phyloP scores from a whole-genome alignment of 1,140 invertebrate species.

The Drosophila tsacasi region DNA sequence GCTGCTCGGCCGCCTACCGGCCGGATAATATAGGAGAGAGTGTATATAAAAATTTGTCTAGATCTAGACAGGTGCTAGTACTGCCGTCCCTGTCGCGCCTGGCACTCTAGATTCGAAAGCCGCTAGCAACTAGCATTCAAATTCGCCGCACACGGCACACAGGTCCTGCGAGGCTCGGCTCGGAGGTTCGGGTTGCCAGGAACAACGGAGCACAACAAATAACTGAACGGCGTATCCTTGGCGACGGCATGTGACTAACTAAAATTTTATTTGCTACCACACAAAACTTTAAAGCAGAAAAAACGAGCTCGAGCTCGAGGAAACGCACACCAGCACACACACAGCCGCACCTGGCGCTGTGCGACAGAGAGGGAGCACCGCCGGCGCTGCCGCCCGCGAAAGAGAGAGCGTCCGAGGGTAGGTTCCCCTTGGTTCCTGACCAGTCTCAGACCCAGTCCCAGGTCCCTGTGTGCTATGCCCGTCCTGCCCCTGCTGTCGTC shows the following conservation, averaged over 20 bases:
- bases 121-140: constrained; percentile 41
- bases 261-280: constrained; percentile 84
- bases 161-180: constrained; percentile 25
- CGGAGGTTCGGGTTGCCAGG: constrained; percentile 54
- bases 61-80: constrained; percentile 77
- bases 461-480: constrained; percentile 5
- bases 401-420: constrained; percentile 55
- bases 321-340: constrained; percentile 31
- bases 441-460: constrained; percentile 1
- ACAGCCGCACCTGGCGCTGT: constrained; percentile 30
- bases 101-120: constrained; percentile 25
- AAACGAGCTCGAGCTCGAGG: constrained; percentile 26
- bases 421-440: constrained; percentile 40
- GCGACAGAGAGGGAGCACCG: constrained; percentile 16
- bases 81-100: constrained; percentile 64
- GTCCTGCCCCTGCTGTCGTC: constrained; percentile 55
- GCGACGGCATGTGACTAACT: constrained; percentile 84
- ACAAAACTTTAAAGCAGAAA: constrained; percentile 82
- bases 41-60: constrained; percentile 53
- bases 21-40: constrained; percentile 22
- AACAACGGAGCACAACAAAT: constrained; percentile 75
- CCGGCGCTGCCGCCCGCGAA: constrained; percentile 12
- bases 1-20: constrained; percentile 54
- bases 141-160: constrained; percentile 49
- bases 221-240: constrained; percentile 82